phyloP scores from a whole-genome alignment of 2,888 invertebrate genomes.

The Melanophora roralis region DNA sequence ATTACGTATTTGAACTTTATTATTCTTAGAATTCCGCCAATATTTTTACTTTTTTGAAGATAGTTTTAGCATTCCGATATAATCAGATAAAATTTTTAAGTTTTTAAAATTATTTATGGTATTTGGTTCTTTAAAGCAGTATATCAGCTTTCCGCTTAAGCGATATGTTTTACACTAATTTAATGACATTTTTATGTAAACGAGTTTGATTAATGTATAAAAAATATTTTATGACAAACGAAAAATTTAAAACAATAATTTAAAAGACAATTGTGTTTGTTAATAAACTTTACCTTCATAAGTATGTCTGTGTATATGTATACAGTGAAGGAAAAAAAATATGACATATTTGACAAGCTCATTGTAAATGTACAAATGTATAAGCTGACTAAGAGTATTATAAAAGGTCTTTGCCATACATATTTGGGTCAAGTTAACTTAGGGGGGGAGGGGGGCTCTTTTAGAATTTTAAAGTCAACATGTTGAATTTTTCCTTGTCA shows the following conservation, averaged over 20 bases:
- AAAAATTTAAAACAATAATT: neutral
- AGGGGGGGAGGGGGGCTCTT: neutral
- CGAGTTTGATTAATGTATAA: neutral
- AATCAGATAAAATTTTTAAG: no score
- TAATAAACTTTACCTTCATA: no score
- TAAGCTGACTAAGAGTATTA: neutral
- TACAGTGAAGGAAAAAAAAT: neutral
- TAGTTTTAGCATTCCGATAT: no score
- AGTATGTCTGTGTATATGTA: no score
- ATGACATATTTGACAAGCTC: conserved; percentile 23
- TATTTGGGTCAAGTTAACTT: conserved; percentile 11
- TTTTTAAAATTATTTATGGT: no score
- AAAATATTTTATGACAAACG: neutral
- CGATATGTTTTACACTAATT: neutral
- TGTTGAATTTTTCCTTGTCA: neutral
- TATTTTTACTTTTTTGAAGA: no score
- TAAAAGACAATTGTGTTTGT: neutral
- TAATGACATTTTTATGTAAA: neutral
- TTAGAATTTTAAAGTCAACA: neutral
- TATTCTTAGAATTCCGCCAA: no score
- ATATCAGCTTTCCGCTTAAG: no score
- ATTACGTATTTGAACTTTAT: no score
- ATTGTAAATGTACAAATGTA: conserved; percentile 20
- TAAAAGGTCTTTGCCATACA: neutral
- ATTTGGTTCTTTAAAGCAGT: no score